Percentiles rank a stretch among this genome's conserved stretches.
These are phyloP conservation scores for Natator depressus DNA, from an alignment of 2,113 vertebrate genomes.

Conservation along the genomic window DNA sequence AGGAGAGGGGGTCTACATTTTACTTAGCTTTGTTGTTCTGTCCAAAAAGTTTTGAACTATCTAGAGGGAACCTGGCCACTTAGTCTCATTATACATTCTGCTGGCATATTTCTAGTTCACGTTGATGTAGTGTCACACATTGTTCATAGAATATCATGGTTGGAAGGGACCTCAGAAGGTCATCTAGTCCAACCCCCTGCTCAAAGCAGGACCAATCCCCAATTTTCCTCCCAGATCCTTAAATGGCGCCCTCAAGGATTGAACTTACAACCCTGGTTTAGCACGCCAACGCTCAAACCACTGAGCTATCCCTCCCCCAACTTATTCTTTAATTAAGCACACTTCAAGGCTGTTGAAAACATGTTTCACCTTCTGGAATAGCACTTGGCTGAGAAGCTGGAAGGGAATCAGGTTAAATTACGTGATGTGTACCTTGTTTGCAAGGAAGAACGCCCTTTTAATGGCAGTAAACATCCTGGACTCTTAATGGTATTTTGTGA, in stretches of 20 bases:
- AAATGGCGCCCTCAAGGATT: too few species aligned
- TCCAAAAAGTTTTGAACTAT: background rate
- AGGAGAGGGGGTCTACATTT: accelerated
- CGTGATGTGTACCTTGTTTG: background rate
- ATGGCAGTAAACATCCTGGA: background rate
- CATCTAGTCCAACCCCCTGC: too few species aligned
- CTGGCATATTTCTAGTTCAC: background rate
- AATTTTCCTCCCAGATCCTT: too few species aligned
- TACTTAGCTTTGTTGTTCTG: background rate
- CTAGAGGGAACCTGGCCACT: background rate
- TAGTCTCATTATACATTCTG: background rate
- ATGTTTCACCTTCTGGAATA: background rate
- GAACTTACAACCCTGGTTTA: too few species aligned
- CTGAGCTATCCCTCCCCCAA: too few species aligned
- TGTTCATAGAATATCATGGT: background rate
- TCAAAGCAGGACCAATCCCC: too few species aligned
- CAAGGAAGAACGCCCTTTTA: accelerated
- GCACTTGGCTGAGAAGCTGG: background rate
- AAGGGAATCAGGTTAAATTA: background rate
- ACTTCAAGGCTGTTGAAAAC: background rate
- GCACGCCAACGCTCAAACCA: too few species aligned
- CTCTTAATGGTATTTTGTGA: background rate
- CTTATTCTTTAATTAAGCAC: background rate
- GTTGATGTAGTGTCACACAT: background rate
- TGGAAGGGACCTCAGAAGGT: too few species aligned